Evolutionary conservation across 64 coral and sea anemone species (phyloP).

Genomic region (Montipora cactus): DNA sequence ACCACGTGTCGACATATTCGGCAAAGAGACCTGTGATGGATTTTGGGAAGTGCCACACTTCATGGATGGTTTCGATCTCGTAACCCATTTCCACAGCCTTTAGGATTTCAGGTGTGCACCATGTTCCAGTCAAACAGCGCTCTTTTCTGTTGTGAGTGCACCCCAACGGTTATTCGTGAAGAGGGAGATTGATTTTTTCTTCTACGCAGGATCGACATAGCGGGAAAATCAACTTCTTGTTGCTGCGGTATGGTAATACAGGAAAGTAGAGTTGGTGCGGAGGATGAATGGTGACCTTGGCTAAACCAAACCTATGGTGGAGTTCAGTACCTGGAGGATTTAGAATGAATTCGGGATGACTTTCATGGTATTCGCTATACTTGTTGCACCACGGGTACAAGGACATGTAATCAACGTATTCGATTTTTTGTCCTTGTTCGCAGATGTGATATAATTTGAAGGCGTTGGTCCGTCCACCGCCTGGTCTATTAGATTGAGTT

Average conservation of each 20-base stretch:
- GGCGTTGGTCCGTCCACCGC: conserved; percentile 1
- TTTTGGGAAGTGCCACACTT: conserved; percentile 53
- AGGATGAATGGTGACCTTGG: too few relatives aligned
- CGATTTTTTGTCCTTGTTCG: neutral
- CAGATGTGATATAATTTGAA: neutral
- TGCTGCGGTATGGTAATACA: too few relatives aligned
- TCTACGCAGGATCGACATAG: neutral
- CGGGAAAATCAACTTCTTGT: too few relatives aligned
- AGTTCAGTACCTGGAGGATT: too few relatives aligned
- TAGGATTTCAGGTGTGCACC: neutral
- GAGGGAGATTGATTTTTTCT: neutral
- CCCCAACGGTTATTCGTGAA: neutral
- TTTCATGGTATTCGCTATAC: neutral
- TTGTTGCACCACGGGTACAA: neutral
- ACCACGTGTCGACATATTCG: conserved; percentile 32
- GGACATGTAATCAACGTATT: neutral
- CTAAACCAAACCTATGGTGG: too few relatives aligned
- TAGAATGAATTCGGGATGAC: too few relatives aligned
- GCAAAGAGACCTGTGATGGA: neutral
- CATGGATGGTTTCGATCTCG: neutral
- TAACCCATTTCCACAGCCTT: conserved; percentile 48
- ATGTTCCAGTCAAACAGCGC: neutral
- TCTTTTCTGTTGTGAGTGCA: neutral
- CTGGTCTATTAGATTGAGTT: neutral
- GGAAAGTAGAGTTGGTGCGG: too few relatives aligned